Percentiles rank a stretch among this genome's conserved stretches.
These are phyloP conservation scores for Norana najaformis DNA, from an alignment of 2,888 invertebrate genomes.

Conservation along the genomic window DNA sequence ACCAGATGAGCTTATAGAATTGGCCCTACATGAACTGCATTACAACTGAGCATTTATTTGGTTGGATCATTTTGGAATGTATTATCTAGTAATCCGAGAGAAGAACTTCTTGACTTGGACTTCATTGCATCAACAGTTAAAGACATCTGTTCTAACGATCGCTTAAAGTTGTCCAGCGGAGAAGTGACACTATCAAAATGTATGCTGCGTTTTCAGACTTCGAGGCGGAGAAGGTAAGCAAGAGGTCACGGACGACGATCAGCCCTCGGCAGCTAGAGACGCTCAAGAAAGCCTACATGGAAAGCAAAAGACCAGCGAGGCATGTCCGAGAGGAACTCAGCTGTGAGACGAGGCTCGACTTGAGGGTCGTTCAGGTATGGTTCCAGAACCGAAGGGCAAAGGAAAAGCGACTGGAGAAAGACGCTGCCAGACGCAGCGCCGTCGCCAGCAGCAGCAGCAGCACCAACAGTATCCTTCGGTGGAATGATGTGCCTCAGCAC, in stretches of 20 bases:
- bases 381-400: constrained; percentile 76
- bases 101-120: no score
- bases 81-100: no score
- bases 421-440: constrained; percentile 72
- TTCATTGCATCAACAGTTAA: no score
- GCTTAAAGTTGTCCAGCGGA: no score
- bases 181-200: no score
- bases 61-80: no score
- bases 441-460: constrained; percentile 73
- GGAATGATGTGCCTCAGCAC: not conserved
- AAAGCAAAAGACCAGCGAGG: constrained; percentile 96
- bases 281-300: constrained; percentile 95
- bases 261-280: constrained; percentile 98
- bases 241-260: constrained; percentile 96
- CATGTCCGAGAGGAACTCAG: constrained; percentile 97
- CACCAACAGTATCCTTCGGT: not conserved
- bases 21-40: no score
- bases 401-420: constrained; percentile 97
- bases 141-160: no score
- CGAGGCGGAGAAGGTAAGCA: constrained; percentile 82
- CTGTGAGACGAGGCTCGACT: constrained; percentile 96
- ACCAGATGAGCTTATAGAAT: no score
- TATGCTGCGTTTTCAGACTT: constrained; percentile 53
- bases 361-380: constrained; percentile 93
- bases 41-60: no score